Percentiles rank a stretch among this genome's conserved stretches.
These are phyloP conservation scores for Uloborus diversus DNA, from an alignment of 1,140 invertebrate genomes.

Conservation along the genomic window DNA sequence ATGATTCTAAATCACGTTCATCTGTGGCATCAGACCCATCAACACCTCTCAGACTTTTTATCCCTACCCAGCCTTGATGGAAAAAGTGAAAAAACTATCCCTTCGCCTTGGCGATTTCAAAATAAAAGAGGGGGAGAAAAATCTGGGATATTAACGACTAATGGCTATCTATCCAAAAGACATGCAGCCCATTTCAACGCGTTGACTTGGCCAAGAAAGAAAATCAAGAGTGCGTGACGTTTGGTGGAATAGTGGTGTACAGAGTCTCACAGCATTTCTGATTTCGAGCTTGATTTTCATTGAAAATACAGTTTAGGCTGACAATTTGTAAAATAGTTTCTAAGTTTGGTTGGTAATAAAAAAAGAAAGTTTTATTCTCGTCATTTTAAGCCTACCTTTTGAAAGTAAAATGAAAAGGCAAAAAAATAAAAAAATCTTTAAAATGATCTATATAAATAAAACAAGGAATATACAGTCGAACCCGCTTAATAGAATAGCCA, in stretches of 20 bases:
- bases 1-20: conserved; percentile 52
- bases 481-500: too few species aligned
- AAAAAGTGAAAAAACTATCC: not conserved
- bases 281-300: too few species aligned
- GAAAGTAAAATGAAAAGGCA: too few species aligned
- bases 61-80: not conserved
- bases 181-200: conserved; percentile 51
- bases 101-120: conserved; percentile 39
- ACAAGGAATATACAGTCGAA: too few species aligned
- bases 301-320: too few species aligned
- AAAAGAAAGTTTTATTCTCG: too few species aligned
- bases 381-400: too few species aligned
- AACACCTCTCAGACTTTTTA: conserved; percentile 42
- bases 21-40: conserved; percentile 40
- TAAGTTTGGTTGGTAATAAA: too few species aligned
- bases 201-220: not conserved
- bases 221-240: not conserved
- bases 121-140: conserved; percentile 35
- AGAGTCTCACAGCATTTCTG: not conserved
- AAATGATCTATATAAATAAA: too few species aligned
- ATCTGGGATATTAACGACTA: conserved; percentile 51
- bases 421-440: too few species aligned
- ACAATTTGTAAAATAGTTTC: too few species aligned
- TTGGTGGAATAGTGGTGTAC: conserved; percentile 26
- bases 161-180: conserved; percentile 54